These are phyloP conservation scores for Aptenodytes forsteri DNA, from an alignment of 2,113 vertebrate species.

Conservation along the genomic window DNA sequence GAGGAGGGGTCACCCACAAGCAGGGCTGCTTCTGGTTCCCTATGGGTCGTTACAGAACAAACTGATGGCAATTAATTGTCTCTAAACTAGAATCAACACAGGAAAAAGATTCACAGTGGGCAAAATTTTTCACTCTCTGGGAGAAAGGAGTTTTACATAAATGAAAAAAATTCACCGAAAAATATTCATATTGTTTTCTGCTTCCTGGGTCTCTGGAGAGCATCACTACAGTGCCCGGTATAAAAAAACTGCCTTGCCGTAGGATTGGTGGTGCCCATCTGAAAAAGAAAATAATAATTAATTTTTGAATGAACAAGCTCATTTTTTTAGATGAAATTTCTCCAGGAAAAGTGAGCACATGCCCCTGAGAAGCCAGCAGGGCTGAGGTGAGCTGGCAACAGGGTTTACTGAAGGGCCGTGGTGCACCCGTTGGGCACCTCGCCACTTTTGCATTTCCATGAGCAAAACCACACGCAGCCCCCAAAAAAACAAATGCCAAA, in stretches of 20 bases:
- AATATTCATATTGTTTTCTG: fast-evolving
- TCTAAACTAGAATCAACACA: background rate
- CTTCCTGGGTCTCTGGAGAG: background rate
- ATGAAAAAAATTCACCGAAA: background rate
- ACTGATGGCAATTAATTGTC: background rate
- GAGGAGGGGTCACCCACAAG: background rate
- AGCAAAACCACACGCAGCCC: background rate
- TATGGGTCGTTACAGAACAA: fast-evolving
- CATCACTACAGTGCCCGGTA: background rate
- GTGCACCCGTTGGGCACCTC: background rate
- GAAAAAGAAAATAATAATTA: background rate
- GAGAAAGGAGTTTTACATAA: background rate
- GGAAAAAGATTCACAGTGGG: background rate
- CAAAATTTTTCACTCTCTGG: background rate
- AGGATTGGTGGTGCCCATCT: background rate
- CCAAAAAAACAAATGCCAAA: background rate
- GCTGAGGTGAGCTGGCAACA: background rate
- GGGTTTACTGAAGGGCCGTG: fast-evolving
- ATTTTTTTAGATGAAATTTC: background rate
- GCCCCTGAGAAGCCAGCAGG: background rate
- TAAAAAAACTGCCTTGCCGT: background rate
- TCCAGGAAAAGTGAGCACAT: background rate
- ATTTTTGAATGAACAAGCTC: background rate
- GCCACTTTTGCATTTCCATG: background rate
- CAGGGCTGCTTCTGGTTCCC: background rate